These are phyloP conservation scores for Mergus octosetaceus DNA, from an alignment of 2,797 vertebrate genomes.

Conservation along the genomic window DNA sequence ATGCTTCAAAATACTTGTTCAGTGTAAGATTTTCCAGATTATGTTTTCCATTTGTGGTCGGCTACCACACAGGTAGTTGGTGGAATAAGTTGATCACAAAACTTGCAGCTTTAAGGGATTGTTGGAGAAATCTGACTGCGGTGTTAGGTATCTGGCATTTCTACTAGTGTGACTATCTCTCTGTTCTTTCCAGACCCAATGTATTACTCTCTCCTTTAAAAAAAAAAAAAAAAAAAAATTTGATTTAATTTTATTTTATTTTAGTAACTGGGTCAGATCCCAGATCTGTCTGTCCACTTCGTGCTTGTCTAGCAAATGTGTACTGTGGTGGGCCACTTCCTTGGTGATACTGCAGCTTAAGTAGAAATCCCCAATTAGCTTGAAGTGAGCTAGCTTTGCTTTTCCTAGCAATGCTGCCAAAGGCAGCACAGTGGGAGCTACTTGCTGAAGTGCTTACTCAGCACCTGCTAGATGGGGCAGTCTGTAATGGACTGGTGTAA, in stretches of 20 bases:
- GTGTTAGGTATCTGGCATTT: background rate
- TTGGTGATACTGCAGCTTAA: background rate
- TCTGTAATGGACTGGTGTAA: background rate
- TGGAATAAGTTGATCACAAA: background rate
- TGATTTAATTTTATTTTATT: background rate
- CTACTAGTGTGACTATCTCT: background rate
- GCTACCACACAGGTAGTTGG: background rate
- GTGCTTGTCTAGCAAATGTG: background rate
- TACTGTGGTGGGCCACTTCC: background rate
- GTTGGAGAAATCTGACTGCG: background rate
- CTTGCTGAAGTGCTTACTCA: background rate
- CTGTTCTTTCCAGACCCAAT: background rate
- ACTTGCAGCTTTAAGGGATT: background rate
- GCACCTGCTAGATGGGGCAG: background rate
- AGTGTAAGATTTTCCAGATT: background rate
- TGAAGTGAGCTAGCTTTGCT: background rate
- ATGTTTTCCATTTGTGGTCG: background rate
- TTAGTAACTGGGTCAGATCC: accelerated
- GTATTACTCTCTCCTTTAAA: too few relatives aligned
- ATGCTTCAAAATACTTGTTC: background rate
- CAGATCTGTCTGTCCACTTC: background rate
- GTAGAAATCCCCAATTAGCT: background rate
- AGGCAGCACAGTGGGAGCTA: background rate
- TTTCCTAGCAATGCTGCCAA: background rate
- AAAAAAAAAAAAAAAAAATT: too few relatives aligned